Base-by-base conservation (phyloP, 2,797 vertebrate genomes). In the Centropyge bicolor region DNA sequence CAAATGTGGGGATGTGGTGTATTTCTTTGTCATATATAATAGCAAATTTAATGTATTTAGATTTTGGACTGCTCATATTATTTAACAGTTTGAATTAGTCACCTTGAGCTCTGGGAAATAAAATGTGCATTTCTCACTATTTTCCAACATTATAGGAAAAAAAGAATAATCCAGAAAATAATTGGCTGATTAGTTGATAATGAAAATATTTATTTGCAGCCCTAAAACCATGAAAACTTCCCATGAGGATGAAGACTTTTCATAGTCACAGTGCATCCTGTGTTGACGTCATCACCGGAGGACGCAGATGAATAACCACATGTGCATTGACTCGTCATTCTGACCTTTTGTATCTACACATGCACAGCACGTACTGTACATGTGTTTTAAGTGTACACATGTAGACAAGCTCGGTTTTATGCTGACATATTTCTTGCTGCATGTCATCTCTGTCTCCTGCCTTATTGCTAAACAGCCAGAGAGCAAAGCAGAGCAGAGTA, bases 401-500 rank as follows among this genome's bases (percentile, higher is more conserved):
- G 76, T 52, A 62, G 45, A 36, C 61, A 10, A 56, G 76, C 52
- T 3, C 16, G 56, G 27, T 61, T 80, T 49, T n/a, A 49, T 35
- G 6, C 68, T 20, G 70, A 78, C 80, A 40, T 54, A 52, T 84
- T 74, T 85, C 74, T 31, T 48, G 70, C 76, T 57, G 64, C 76
- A 4, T 72, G 89, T 85, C 84, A 54, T 85, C 70, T 82, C 62
- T 40, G 61, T 76, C 86, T 86, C 78, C 87, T 86, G 83, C 74
- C 75, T 78, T 75, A 68, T 43, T 88, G 89, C 85, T 81, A 84
- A 94, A 81, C 90, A 82, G 81, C 81, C 31, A 61, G 78, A 82
- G 87, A 83, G 84, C 70, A n/a, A 24, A 68, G 83, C 72, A 24
- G 65, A 79, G 83, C 75, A 22, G 81, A 86, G 78, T 89, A 92